These are phyloP conservation scores for Gallinago jamesoni DNA, from an alignment of 2,113 vertebrate genomes.

Conservation along the genomic window DNA sequence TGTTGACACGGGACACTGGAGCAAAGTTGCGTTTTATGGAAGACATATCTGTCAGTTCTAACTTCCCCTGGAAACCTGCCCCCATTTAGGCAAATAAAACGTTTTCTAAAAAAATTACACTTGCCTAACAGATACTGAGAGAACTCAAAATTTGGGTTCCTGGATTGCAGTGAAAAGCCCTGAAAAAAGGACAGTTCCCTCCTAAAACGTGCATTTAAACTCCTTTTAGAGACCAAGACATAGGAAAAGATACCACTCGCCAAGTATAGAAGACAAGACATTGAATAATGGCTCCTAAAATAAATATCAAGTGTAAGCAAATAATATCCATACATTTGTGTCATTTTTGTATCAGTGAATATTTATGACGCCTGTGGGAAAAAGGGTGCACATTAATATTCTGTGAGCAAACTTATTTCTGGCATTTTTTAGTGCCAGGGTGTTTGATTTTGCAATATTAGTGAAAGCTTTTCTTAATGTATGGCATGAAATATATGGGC, in stretches of 20 bases:
- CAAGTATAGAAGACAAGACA: background rate
- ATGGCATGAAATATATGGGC: background rate
- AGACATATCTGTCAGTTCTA: background rate
- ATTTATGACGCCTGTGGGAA: background rate
- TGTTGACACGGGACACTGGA: background rate
- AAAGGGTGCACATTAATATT: background rate
- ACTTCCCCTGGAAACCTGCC: background rate
- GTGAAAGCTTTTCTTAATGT: background rate
- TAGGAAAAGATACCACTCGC: background rate
- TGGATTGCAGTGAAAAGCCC: background rate
- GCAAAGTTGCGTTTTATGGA: background rate
- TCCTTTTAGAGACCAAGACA: background rate
- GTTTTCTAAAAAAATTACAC: background rate
- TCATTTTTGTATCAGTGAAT: background rate
- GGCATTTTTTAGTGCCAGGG: background rate
- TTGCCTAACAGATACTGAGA: background rate
- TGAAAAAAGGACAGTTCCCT: background rate
- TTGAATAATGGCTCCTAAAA: background rate
- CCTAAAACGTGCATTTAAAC: background rate
- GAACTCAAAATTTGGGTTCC: background rate
- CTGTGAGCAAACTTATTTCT: background rate
- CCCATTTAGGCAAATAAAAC: background rate
- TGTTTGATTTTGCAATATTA: background rate
- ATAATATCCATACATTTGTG: background rate
- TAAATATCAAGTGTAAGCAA: background rate